Base-by-base conservation (phyloP, 2,888 invertebrate species). In the Fragum sueziense region DNA sequence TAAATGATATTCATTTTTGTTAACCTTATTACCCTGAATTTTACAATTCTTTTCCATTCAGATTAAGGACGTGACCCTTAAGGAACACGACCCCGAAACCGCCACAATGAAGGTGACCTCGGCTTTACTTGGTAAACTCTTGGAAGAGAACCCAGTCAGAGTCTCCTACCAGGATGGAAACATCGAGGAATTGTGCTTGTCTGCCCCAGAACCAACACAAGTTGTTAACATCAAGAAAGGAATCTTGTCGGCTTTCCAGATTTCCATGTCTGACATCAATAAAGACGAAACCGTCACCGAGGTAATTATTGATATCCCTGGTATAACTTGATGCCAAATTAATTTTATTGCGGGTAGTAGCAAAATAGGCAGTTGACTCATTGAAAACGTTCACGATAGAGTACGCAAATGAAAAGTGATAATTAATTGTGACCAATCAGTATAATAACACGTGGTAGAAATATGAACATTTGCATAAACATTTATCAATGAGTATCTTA, bases 81-180 rank as follows among this genome's bases (percentile, higher is more conserved):
- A 54, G 27, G 84, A 84, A 67, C 77, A 84, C 59, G 80, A 80
- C 59, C 84, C 80, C n/a, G 74, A 74, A n/a, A 84, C 76, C 34
- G 59, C 80, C 11, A 27, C 54, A 22, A 74, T 74, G 77, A 79
- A 74, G 52, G 70, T 62, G 3, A 73, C 77, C 27, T 62, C 74
- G 7, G 65, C 70, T 29, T 37, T 47, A 11, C 72, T 80, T 22
- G 69, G 70, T 22, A 52, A 62, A 20, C 67, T 37, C 6, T 71
- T 84, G 20, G 79, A 80, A 34, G 65, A 62, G n/a, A 65, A 84
- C 29, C 80, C 80, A 27, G 41, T 84, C 4, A 52, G 76, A 29
- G 69, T 81, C n/a, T 84, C 84, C 34, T 81, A 76, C 72, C 84
- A 84, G 59, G 84, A 84, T 41, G 84, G 84, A 14, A 76, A 69